Conservation (phyloP, 2,797 vertebrate species). For the Lacerta agilis region DNA sequence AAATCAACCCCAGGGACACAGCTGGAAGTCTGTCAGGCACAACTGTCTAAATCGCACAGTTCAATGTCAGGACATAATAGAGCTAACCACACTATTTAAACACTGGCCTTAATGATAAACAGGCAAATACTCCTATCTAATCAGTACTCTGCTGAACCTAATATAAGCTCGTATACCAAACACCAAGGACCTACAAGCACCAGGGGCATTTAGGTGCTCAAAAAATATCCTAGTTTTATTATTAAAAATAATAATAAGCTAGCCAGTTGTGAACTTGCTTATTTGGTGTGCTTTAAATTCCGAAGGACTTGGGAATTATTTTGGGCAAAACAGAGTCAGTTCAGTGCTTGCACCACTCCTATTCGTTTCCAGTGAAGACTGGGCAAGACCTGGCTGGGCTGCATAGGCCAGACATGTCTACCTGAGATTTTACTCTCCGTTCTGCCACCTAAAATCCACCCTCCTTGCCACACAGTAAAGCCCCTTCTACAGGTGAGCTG, state of each 20-base stretch:
- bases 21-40: constrained; percentile 59
- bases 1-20: constrained; percentile 29
- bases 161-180: neutral
- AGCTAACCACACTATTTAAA: neutral
- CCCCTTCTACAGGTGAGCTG: too few relatives aligned
- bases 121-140: constrained; percentile 70
- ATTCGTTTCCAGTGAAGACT: neutral
- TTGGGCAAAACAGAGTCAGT: neutral
- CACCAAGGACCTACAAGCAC: neutral
- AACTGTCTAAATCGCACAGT: constrained; percentile 73
- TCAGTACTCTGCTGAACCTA: constrained; percentile 38
- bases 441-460: neutral
- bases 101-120: constrained; percentile 45
- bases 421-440: too few relatives aligned
- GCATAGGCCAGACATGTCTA: too few relatives aligned
- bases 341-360: neutral
- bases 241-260: neutral
- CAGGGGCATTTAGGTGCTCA: neutral
- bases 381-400: too few relatives aligned
- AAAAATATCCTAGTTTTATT: neutral
- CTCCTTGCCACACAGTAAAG: neutral
- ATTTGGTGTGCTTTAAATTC: neutral
- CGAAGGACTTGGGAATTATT: neutral
- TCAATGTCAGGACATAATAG: constrained; percentile 58
- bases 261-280: neutral